Percentiles rank a stretch among this genome's conserved stretches.
Conservation (phyloP, 1,140 invertebrate species). For the Euura saliciscinereae region DNA sequence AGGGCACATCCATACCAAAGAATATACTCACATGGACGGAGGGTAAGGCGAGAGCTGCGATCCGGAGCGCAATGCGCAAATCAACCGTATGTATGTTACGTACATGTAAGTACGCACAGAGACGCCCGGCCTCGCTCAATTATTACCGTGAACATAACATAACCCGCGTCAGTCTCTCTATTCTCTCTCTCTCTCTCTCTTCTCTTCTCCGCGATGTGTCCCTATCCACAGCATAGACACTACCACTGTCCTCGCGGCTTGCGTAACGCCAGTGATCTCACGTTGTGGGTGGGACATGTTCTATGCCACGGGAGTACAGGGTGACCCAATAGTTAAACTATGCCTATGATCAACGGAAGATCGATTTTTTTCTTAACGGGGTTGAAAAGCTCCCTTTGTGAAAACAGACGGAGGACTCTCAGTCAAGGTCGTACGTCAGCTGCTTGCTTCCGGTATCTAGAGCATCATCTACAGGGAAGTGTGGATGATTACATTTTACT, state of each 20-base stretch:
- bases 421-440: too few species aligned
- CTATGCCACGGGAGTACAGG: conserved; percentile 10
- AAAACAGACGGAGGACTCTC: too few species aligned
- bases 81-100: neutral
- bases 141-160: neutral
- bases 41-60: neutral
- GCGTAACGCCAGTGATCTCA: conserved; percentile 41
- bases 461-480: too few species aligned
- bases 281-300: conserved; percentile 45
- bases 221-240: conserved; percentile 22
- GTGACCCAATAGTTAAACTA: conserved; percentile 20
- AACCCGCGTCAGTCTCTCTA: neutral
- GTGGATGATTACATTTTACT: too few species aligned
- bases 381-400: too few species aligned
- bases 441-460: too few species aligned
- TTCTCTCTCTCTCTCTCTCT: too few species aligned
- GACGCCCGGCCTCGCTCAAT: conserved; percentile 6
- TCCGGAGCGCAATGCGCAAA: neutral
- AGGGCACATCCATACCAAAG: conserved; percentile 38
- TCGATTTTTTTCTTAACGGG: too few species aligned
- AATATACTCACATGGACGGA: conserved; percentile 6
- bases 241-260: conserved; percentile 33
- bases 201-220: neutral
- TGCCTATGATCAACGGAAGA: too few species aligned
- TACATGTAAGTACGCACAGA: neutral